Base-by-base conservation (phyloP, 2,113 vertebrate genomes). In the Erinaceus europaeus region DNA sequence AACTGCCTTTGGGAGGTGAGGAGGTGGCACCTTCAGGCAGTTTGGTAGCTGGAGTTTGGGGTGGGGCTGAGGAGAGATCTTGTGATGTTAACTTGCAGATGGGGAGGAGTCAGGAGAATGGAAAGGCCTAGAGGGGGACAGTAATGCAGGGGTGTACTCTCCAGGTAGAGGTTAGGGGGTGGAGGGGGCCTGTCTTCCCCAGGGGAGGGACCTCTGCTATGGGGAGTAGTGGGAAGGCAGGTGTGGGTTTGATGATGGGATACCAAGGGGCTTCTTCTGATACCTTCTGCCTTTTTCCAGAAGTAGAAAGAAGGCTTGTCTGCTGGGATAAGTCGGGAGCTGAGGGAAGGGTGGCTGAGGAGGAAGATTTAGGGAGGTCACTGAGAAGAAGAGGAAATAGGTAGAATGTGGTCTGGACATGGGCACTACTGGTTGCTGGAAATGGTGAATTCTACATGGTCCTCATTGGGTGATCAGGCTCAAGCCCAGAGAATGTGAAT, bases 1-100 rank as follows among this genome's bases (percentile, higher is more conserved):
- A 34, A 40, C 48, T 90, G 89, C 46, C 84, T 59, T 68, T 75
- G 82, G 77, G 80, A 74, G 62, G 48, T 32, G 44, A 86, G 50
- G 61, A 85, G 88, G 75, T 68, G 72, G 18, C 15, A n/a, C n/a
- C n/a, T n/a, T n/a, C n/a, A n/a, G n/a, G n/a, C n/a, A n/a, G n/a
- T n/a, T n/a, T n/a, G n/a, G n/a, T n/a, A 61, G 38, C 7, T 48
- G 18, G 68, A 53, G 50, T n/a, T 3, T 67, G 64, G 18, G 25
- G 0, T 1, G 32, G 84, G 44, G 11, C 6, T 15, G 14, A n/a
- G 14, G n/a, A 55, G 10, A 25, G 14, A n/a, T n/a, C n/a, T n/a
- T n/a, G n/a, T n/a, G n/a, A n/a, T n/a, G n/a, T n/a, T n/a, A n/a
- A n/a, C 1, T 38, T 25, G 40, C 15, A 52, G 55, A 25, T 10